A percentile compares a stretch with the other conserved stretches of the same genome.
These are phyloP conservation scores for Tiliqua scincoides DNA, from an alignment of 2,113 vertebrate species.

Conservation along the genomic window DNA sequence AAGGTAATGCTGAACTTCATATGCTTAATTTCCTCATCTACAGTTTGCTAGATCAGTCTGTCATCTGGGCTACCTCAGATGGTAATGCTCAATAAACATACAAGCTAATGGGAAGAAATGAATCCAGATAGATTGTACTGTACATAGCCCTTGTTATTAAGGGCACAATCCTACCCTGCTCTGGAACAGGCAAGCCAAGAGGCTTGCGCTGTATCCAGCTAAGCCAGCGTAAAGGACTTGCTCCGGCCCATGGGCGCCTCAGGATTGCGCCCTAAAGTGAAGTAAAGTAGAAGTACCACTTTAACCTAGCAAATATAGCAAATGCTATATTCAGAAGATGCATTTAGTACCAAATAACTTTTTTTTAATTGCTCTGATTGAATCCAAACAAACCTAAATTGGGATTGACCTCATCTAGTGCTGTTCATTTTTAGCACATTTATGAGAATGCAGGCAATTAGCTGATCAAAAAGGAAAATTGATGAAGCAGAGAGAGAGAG, in stretches of 20 bases:
- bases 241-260: no score
- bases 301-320: slow-evolving; percentile 59
- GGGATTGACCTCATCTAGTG: slow-evolving; percentile 67
- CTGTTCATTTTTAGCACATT: slow-evolving; percentile 62
- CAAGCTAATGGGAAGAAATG: slow-evolving; percentile 35
- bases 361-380: slow-evolving; percentile 73
- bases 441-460: slow-evolving; percentile 74
- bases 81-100: slow-evolving; percentile 41
- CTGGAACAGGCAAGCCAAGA: no score
- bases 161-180: no score
- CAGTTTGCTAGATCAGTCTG: slow-evolving; percentile 10
- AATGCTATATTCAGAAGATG: slow-evolving; percentile 63
- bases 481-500: slow-evolving; percentile 56
- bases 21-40: slow-evolving; percentile 58
- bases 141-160: slow-evolving; percentile 48
- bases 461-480: slow-evolving; percentile 69
- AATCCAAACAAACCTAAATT: slow-evolving; percentile 66
- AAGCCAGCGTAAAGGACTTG: no score
- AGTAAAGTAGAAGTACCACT: slow-evolving; percentile 48
- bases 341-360: slow-evolving; percentile 69
- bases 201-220: no score
- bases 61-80: slow-evolving; percentile 46
- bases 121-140: slow-evolving; percentile 24
- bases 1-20: slow-evolving; percentile 25
- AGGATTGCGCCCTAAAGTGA: no score